Evolutionary conservation across 1,140 invertebrate species (phyloP), one percentile per base, ranked within the genome.

Genomic region (Helicoverpa armigera): DNA sequence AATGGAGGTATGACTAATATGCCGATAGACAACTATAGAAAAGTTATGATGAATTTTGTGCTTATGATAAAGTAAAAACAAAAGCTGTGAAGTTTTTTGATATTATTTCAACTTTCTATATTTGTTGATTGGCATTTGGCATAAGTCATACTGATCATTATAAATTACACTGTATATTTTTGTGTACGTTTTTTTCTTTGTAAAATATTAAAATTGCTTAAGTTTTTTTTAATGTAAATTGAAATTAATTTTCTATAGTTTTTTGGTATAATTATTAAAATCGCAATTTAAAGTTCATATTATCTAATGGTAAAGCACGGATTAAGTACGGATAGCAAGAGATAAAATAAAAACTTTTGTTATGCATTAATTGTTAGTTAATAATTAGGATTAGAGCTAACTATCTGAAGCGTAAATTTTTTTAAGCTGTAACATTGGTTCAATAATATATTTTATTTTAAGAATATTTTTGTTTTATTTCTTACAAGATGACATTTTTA

Each of bases 371-470:
- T 70, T 70, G 67, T 70, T 53, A 70, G 53, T 70, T n/a, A 29
- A 50, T 61, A 72, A 60, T n/a, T 82, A 79, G 81, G 58, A 48
- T 58, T 85, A 85, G 83, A 79, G 72, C 79, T 79, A 79, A 69
- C 65, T 85, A 84, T 78, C 58, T 75, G 77, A 82, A 81, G 74
- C 80, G 81, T 84, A 85, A 69, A 85, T 85, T 88, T 86, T 70
- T 86, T 87, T 89, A 89, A 90, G 86, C 87, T 87, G 82, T 86
- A 86, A 85, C 85, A 84, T 86, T 86, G 82, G 81, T 90, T 89
- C 82, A 85, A 86, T 89, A 87, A 85, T 88, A 88, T 82, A 85
- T 85, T 83, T 87, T 89, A 87, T 87, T 86, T 85, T 85, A 88
- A 84, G 83, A 86, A 81, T 85, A 84, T 83, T 80, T 79, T 85